These are phyloP conservation scores for Micrasema longulum DNA, from an alignment of 1,140 invertebrate genomes.

Conservation along the genomic window DNA sequence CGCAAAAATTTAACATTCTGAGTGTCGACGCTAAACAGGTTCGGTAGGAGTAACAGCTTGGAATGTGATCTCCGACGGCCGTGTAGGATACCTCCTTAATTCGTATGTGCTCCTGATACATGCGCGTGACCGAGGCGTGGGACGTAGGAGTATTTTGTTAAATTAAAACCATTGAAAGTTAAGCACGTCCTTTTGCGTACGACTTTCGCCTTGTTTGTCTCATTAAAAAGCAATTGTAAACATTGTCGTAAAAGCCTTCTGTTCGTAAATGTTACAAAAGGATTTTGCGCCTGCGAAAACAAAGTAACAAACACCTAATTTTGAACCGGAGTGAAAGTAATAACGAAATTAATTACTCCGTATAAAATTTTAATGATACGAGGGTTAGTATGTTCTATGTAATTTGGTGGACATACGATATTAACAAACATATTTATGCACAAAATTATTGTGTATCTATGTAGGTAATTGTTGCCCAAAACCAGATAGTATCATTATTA, in stretches of 20 bases:
- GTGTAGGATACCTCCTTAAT: conserved; percentile 32
- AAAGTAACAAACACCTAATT: too few species aligned
- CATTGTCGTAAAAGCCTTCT: conserved; percentile 28
- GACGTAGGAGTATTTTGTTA: conserved; percentile 40
- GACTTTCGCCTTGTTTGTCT: conserved; percentile 43
- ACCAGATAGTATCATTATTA: too few species aligned
- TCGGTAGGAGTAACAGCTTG: conserved; percentile 24
- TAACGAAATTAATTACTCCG: too few species aligned
- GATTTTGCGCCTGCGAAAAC: not conserved
- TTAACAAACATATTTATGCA: not conserved
- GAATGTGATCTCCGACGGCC: conserved; percentile 36
- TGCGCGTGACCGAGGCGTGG: conserved; percentile 43
- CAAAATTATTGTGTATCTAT: too few species aligned
- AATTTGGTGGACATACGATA: not conserved
- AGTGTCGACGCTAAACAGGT: conserved; percentile 20
- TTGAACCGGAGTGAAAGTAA: too few species aligned
- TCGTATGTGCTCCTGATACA: conserved; percentile 30
- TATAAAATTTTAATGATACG: too few species aligned
- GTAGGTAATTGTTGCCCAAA: too few species aligned
- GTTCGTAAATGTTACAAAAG: conserved; percentile 7
- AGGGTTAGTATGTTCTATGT: too few species aligned
- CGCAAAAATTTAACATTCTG: conserved; percentile 35
- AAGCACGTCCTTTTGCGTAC: conserved; percentile 40
- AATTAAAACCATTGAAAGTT: conserved; percentile 53
- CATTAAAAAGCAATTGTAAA: conserved; percentile 49